Evolutionary conservation across 2,113 vertebrate species (phyloP), one percentile per base, ranked within the genome.

Genomic region (Daboia siamensis): DNA sequence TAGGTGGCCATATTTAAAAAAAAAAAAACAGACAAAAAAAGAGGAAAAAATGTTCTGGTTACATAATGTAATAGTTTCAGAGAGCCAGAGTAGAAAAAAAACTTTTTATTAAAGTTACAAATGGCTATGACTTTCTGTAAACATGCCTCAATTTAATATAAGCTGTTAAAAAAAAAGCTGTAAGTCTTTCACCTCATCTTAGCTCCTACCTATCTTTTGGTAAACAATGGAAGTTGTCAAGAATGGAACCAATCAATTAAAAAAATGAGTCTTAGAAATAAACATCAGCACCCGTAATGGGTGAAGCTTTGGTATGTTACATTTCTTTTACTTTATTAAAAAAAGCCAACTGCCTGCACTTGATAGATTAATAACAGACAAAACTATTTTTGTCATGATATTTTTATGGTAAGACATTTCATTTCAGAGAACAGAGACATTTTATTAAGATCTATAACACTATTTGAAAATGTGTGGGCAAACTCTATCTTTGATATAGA

Each of bases 391-490:
- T 91, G 89, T 85, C 48, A 24, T 48, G 44, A 33, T 91, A 89
- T 87, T 93, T 87, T 92, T 91, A 39, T 46, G 74, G 59, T 92
- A 90, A 92, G 54, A 51, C 0, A 0, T 4, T 91, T 95, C 55
- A 26, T 93, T 95, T 95, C 86, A 90, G 90, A 93, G 93, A 93
- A 84, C 56, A 91, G 87, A 86, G 74, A 48, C 90, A 90, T 48
- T 91, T n/a, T 93, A 90, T 94, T 93, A 48, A 93, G 86, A 92
- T 57, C 90, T 7, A 24, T 91, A 93, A 52, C 21, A 0, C 0
- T 57, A n/a, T 23, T 26, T 94, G 44, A 94, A 96, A 94, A 91
- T 91, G 59, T 5, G 48, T 61, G 95, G 94, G 88, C 44, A 90
- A 95, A 92, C 10, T 48, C 61, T 93, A 1, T n/a, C 93, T 95